Conservation (phyloP, 2,113 vertebrate species). For the Ardeotis arabs region DNA sequence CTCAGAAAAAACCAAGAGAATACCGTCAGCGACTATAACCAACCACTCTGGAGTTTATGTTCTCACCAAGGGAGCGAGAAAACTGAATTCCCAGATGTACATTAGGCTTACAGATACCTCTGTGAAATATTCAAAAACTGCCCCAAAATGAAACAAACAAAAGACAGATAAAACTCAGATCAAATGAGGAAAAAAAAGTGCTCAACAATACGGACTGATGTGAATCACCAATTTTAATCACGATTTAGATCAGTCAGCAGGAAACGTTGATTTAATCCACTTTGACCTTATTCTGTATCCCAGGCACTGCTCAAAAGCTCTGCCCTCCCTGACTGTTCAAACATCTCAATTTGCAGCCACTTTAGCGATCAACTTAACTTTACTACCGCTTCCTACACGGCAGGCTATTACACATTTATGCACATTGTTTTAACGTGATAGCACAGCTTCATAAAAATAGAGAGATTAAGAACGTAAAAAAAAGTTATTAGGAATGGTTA, state of each 20-base stretch:
- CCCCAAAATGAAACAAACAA: not conserved
- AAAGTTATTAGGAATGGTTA: not conserved
- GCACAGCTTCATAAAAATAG: not conserved
- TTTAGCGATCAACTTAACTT: not conserved
- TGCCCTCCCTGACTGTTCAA: not conserved
- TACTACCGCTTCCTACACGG: not conserved
- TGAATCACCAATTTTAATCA: not conserved
- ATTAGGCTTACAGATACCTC: not conserved
- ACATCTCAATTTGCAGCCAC: not conserved
- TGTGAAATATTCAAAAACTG: not conserved
- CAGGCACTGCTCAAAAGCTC: not conserved
- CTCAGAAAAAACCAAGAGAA: not conserved
- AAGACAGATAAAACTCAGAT: not conserved
- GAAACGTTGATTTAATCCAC: not conserved
- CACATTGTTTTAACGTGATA: not conserved
- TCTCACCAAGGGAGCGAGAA: not conserved
- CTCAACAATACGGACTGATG: not conserved
- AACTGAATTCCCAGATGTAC: not conserved
- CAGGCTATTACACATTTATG: not conserved
- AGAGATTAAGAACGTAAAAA: not conserved
- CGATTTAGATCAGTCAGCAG: not conserved
- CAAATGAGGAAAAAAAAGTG: not conserved
- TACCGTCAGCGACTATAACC: not conserved
- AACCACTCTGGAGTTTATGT: not conserved
- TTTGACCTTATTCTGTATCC: not conserved